Conservation (phyloP, 2,113 vertebrate genomes). For the Cebidichthys violaceus region DNA sequence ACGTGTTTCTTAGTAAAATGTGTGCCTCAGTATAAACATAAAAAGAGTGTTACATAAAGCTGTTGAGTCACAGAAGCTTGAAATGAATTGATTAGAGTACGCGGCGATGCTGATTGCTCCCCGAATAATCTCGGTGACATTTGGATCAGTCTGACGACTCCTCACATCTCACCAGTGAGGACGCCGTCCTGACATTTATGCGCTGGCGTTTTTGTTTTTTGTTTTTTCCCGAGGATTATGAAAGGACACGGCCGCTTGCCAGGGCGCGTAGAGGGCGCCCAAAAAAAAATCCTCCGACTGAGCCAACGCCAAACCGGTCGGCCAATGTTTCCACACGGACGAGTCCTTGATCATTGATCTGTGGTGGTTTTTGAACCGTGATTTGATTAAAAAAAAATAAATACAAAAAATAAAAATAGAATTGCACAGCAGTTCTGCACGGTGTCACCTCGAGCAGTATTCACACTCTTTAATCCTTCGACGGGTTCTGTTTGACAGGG, state of each 20-base stretch:
- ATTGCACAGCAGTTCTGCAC: neutral
- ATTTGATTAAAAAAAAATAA: neutral
- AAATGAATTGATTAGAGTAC: slow-evolving; percentile 22
- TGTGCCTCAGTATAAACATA: neutral
- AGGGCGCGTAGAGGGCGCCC: neutral
- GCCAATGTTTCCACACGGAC: neutral
- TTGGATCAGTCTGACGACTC: slow-evolving; percentile 54
- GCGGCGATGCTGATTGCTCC: slow-evolving; percentile 32
- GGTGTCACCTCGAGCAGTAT: neutral
- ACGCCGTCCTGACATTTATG: slow-evolving; percentile 61
- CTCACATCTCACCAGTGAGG: slow-evolving; percentile 31
- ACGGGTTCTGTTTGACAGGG: neutral
- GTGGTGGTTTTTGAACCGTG: neutral
- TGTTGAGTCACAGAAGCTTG: slow-evolving; percentile 8
- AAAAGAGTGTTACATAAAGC: neutral
- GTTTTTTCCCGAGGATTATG: slow-evolving; percentile 22
- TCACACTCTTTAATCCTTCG: slow-evolving; percentile 8
- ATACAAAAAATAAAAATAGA: no score
- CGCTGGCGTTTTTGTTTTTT: slow-evolving; percentile 36
- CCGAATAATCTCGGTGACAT: slow-evolving; percentile 65
- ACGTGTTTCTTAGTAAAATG: neutral
- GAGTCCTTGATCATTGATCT: slow-evolving; percentile 1
- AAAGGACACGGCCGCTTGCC: slow-evolving; percentile 26
- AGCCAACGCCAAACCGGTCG: neutral
- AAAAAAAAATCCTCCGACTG: neutral